Base-by-base conservation (phyloP, 1,140 invertebrate genomes). In the Anastrepha obliqua region DNA sequence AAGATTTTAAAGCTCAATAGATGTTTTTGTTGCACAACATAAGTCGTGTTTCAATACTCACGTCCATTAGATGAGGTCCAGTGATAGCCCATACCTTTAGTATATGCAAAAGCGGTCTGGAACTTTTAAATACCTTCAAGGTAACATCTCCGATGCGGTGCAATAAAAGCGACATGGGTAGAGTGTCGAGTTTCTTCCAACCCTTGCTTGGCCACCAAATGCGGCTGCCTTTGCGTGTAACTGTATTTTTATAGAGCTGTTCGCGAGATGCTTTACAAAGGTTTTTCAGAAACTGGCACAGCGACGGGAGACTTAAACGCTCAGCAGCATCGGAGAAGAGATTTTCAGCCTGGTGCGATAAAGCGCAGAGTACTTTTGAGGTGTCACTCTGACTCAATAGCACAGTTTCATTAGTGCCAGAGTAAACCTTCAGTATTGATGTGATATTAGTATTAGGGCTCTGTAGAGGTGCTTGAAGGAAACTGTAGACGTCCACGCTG, bases 11-110 rank as follows among this genome's bases (percentile, higher is more conserved):
- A 51, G 2, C 6, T 42, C 9, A 42, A 74, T 9, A n/a, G 55
- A 58, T 58, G 55, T 58, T 8, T 13, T 8, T 62, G 60, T 62
- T 17, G 8, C 1, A 86, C n/a, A 87, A 65, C 86, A 51, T 88
- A 29, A 17, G 15, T 81, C 17, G 5, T 78, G n/a, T 13, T 13
- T 8, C 3, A 67, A n/a, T 51, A 91, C 91, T 90, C 91, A 97
- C 96, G 95, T 98, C 97, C 96, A 98, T 98, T 88, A 98, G 96
- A 94, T 98, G 97, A 0, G 97, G 97, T 4, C 97, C 97, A 6
- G 97, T 96, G 3, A 98, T 96, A 87, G 97, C 97, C 98, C 98
- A 99, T 15, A 97, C 95, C 89, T 96, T 96, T 95, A 99, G 97
- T 29, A 98, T 96, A 91, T 99, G 98, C 74, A 98, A 95, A 44